phyloP scores from a whole-genome alignment of 2,888 invertebrate species.

The Platypus cylindrus region DNA sequence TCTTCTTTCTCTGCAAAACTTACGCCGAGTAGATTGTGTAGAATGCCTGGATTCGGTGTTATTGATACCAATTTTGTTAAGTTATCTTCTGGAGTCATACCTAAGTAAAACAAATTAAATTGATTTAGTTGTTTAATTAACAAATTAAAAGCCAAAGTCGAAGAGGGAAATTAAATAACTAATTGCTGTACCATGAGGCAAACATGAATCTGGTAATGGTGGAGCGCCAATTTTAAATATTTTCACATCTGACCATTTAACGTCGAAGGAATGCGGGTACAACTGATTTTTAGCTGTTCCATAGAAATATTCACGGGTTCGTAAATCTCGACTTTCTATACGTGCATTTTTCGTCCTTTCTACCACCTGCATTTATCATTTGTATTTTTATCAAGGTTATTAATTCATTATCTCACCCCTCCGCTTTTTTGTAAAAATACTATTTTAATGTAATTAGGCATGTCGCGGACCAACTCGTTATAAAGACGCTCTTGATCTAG shows the following conservation, averaged over 20 bases:
- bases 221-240: constrained; percentile 93
- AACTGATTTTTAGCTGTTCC: constrained; percentile 58
- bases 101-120: constrained; percentile 5
- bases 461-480: constrained; percentile 84
- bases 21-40: constrained; percentile 82
- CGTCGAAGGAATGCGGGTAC: constrained; percentile 90
- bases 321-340: constrained; percentile 61
- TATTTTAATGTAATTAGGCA: constrained; percentile 88
- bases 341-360: constrained; percentile 65
- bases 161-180: too few species aligned
- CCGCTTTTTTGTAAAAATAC: constrained; percentile 66
- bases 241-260: constrained; percentile 79
- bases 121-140: background rate
- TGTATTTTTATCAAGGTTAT: constrained; percentile 1
- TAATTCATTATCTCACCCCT: constrained; percentile 47
- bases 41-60: constrained; percentile 58
- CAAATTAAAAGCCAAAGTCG: background rate
- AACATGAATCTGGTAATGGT: constrained; percentile 84
- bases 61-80: constrained; percentile 78
- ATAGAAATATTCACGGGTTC: constrained; percentile 92
- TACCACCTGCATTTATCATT: constrained; percentile 51
- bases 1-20: constrained; percentile 73
- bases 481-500: constrained; percentile 92
- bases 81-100: constrained; percentile 83
- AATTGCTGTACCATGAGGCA: constrained; percentile 81